Evolutionary conservation across 2,888 invertebrate species (phyloP), one percentile per base, ranked within the genome.

Genomic region (Hirtodrosophila trivittata): DNA sequence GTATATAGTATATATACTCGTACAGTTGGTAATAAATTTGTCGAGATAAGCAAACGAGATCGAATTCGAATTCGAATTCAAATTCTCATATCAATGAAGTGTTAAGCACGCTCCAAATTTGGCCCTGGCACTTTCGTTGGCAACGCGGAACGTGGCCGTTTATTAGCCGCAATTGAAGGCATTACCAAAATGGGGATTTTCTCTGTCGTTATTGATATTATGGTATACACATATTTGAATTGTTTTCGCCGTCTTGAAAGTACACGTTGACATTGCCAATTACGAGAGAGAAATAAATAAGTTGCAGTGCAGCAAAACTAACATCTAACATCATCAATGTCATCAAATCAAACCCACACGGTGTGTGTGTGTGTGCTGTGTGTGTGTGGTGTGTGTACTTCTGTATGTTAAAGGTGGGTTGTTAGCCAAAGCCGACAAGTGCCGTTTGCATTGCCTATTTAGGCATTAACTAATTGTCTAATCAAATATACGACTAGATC

Each of bases 251-350:
- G 33, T 32, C 38, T 35, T 59, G 50, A 16, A 10, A 62, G 64
- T 69, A 80, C 82, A 60, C 66, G 81, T 52, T 72, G 75, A 45
- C 72, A 72, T 69, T 77, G 85, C 82, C 77, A 81, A 77, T 77
- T 69, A 55, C 59, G 77, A 59, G 66, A 55, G 46, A 38, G 52
- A 42, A 30, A 67, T 57, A 57, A 75, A 67, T 43, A 65, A 67
- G 51, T 56, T 58, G 45, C 55, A 62, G 55, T 51, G 62, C 57
- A 32, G 18, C 18, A 21, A 21, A 21, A 21, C 5, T 3, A 21
- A 21, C 5, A 65, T n/a, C n/a, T n/a, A 64, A 58, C 35, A 55
- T 69, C 60, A 78, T 78, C 80, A 80, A 80, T 80, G 80, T 78
- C 78, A 77, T 45, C 60, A 42, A 59, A 38, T 58, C 67, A 64